These are phyloP conservation scores for Diadumene lineata DNA, from an alignment of 92 coral and sea anemone species.

Conservation along the genomic window DNA sequence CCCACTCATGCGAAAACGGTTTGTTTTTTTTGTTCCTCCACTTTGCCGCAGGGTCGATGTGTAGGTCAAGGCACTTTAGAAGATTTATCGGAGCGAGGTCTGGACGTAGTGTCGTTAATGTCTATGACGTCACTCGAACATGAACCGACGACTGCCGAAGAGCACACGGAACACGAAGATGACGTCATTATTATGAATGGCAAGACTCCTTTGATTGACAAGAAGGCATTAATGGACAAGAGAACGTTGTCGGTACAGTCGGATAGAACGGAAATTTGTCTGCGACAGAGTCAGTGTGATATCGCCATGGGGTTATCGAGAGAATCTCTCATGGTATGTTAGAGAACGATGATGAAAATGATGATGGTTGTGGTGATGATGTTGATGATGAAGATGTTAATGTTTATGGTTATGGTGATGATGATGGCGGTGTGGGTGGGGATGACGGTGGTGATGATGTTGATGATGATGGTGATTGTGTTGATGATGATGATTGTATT, in stretches of 20 bases:
- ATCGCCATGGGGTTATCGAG: constrained; percentile 1
- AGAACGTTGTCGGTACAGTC: constrained; percentile 6
- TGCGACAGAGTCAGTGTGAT: constrained; percentile 13
- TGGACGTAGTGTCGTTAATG: constrained; percentile 70
- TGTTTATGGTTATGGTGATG: no score
- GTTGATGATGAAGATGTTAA: no score
- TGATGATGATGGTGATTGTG: no score
- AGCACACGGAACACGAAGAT: background rate
- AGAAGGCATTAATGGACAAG: background rate
- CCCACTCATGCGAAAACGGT: no score
- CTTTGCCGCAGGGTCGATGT: constrained; percentile 74
- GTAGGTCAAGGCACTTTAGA: constrained; percentile 65
- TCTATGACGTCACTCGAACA: constrained; percentile 48
- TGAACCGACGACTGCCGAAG: constrained; percentile 1
- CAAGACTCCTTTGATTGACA: constrained; percentile 19
- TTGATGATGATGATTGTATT: no score
- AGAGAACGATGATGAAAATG: no score
- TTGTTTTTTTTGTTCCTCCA: no score
- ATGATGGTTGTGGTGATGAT: no score
- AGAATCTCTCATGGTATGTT: constrained; percentile 15
- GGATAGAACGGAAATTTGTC: background rate
- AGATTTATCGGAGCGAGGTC: constrained; percentile 50
- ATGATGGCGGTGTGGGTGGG: no score
- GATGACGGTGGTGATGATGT: no score
- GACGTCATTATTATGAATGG: constrained; percentile 4